These are phyloP conservation scores for Hydrotaea cyrtoneurina DNA, from an alignment of 2,888 invertebrate genomes.

Conservation along the genomic window DNA sequence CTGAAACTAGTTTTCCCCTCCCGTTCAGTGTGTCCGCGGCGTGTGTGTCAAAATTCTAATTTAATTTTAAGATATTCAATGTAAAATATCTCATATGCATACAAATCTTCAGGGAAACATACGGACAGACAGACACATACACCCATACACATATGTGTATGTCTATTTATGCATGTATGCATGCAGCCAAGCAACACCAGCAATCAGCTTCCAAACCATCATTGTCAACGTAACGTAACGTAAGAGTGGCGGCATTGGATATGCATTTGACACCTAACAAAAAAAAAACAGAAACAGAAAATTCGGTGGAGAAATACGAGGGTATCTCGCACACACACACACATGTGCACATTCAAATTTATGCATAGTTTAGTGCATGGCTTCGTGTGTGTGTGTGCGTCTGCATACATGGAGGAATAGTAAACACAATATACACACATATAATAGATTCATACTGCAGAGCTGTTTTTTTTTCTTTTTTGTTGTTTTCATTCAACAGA, in stretches of 20 bases:
- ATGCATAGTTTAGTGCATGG: neutral
- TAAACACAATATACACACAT: slow-evolving; percentile 16
- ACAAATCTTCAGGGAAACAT: neutral
- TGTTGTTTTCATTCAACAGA: slow-evolving; percentile 7
- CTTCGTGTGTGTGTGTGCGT: neutral
- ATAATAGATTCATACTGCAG: neutral
- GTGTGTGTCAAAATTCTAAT: slow-evolving; percentile 16
- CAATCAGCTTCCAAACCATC: neutral
- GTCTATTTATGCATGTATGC: slow-evolving; percentile 13
- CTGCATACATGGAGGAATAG: neutral
- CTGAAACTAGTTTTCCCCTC: neutral
- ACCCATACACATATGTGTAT: neutral
- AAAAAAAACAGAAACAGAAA: neutral
- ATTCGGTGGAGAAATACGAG: neutral
- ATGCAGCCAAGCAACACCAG: neutral
- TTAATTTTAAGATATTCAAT: slow-evolving; percentile 13
- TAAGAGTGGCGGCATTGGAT: slow-evolving; percentile 4
- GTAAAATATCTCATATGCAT: slow-evolving; percentile 14
- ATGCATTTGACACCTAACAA: slow-evolving; percentile 27
- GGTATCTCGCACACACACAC: neutral
- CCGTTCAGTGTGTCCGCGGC: neutral
- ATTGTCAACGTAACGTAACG: slow-evolving; percentile 8
- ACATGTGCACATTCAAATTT: neutral
- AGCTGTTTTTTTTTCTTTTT: neutral
- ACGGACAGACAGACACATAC: neutral